Conservation (phyloP, 30 jellyfish, hydroid and myxozoan species). For the Pseudorhiza aurosa region DNA sequence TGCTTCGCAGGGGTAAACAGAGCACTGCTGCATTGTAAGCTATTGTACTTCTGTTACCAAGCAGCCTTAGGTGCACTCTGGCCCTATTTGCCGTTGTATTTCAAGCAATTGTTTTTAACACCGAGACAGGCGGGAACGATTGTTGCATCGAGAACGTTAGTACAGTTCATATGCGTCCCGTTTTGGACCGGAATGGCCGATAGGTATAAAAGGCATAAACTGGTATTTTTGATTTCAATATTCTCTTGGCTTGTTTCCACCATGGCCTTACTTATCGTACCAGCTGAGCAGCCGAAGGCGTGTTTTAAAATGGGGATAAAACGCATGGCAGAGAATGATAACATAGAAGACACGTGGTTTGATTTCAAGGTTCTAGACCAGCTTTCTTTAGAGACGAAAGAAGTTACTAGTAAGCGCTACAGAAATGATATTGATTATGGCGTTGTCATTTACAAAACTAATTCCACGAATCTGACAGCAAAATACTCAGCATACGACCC, state of each 20-base stretch:
- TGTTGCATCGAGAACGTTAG: conserved; percentile 86
- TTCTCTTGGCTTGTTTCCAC: conserved; percentile 90
- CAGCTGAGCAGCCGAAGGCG: conserved; percentile 94
- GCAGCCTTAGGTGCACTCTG: conserved; percentile 94
- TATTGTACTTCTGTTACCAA: conserved; percentile 79
- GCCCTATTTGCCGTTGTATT: conserved; percentile 91
- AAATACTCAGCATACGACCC: conserved; percentile 91
- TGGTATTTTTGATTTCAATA: conserved; percentile 57
- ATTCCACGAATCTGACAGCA: conserved; percentile 66
- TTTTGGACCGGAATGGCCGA: conserved; percentile 95
- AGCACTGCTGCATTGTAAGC: conserved; percentile 68
- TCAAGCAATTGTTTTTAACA: conserved; percentile 85
- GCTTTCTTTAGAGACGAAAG: conserved; percentile 21
- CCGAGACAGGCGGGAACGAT: conserved; percentile 96
- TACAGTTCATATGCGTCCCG: conserved; percentile 87
- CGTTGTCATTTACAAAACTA: conserved; percentile 30
- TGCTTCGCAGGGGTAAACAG: conserved; percentile 36
- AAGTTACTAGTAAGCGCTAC: not conserved
- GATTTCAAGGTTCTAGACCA: conserved; percentile 42
- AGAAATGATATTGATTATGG: conserved; percentile 38
- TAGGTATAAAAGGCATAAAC: conserved; percentile 73
- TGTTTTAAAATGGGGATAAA: conserved; percentile 83
- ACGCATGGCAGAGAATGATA: conserved; percentile 53
- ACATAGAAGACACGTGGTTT: conserved; percentile 75
- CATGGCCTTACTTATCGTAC: conserved; percentile 73